Conservation (phyloP, 2,888 invertebrate species). For the Punctoribates punctum region DNA sequence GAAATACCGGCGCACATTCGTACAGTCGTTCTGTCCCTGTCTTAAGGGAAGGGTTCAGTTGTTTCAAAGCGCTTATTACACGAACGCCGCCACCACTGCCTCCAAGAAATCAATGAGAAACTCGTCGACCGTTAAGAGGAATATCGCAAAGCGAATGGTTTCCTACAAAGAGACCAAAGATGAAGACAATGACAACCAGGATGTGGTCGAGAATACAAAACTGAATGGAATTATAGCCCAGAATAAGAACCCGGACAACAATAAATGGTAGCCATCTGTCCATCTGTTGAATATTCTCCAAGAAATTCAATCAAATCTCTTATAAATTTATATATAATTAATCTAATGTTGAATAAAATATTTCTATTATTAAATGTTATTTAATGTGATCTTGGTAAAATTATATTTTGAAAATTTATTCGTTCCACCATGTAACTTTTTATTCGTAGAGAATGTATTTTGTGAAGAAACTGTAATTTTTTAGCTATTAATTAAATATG, state of each 20-base stretch:
- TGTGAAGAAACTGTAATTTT: no score
- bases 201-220: constrained; percentile 19
- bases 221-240: not conserved
- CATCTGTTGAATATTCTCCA: not conserved
- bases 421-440: no score
- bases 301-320: no score
- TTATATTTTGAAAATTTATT: no score
- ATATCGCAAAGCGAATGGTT: not conserved
- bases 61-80: constrained; percentile 6
- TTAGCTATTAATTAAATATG: no score
- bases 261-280: constrained; percentile 9
- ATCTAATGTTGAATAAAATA: no score
- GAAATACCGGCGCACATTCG: constrained; percentile 54
- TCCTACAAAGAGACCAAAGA: not conserved
- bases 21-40: constrained; percentile 48
- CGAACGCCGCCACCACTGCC: not conserved
- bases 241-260: not conserved
- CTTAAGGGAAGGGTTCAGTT: constrained; percentile 38
- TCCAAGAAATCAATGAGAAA: not conserved
- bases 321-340: no score
- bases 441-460: no score
- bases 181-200: constrained; percentile 4
- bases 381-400: no score
- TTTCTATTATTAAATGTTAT: no score
- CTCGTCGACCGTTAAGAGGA: not conserved